Conservation (phyloP, 2,113 vertebrate genomes). For the Nestor notabilis region DNA sequence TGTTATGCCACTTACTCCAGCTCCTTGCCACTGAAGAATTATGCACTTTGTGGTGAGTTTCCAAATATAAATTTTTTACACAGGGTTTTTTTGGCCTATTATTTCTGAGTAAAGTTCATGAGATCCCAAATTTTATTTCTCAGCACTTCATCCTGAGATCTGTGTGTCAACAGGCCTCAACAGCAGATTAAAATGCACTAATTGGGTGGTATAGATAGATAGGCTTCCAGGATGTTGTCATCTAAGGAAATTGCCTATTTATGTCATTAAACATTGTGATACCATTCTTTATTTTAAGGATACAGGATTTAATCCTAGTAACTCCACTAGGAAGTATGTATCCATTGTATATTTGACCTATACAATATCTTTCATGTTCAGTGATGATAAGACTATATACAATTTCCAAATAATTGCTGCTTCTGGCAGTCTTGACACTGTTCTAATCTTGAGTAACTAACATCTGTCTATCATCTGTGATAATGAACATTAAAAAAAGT, state of each 20-base stretch:
- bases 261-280: neutral
- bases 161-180: neutral
- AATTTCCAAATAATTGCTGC: neutral
- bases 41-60: neutral
- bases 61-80: accelerated
- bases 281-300: neutral
- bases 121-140: neutral
- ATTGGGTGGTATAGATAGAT: neutral
- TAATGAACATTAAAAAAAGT: neutral
- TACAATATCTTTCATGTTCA: neutral
- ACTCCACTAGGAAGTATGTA: neutral
- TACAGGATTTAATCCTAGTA: neutral
- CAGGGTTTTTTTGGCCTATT: neutral
- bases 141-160: neutral
- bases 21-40: neutral
- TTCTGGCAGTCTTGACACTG: neutral
- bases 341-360: neutral
- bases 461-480: neutral
- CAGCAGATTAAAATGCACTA: neutral
- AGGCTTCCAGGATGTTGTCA: neutral
- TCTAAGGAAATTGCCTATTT: neutral
- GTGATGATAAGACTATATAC: neutral
- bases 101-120: neutral
- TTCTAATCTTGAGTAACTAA: neutral
- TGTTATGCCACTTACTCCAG: no score